phyloP scores from a whole-genome alignment of 2,888 invertebrate genomes.

The Deilephila elpenor region DNA sequence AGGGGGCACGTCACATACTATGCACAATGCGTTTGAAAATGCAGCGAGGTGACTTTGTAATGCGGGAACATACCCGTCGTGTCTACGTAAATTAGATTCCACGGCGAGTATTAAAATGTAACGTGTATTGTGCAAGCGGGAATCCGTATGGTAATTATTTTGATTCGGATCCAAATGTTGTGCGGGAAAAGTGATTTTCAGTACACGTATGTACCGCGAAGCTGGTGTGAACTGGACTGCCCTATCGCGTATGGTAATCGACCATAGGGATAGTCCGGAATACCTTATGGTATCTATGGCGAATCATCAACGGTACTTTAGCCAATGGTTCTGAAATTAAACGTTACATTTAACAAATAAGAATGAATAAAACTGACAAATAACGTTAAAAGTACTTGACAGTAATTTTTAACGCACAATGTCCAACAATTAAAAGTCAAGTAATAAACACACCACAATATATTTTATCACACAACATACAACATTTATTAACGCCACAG shows the following conservation, averaged over 20 bases:
- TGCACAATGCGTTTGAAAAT: slow-evolving; percentile 30
- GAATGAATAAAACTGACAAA: too few relatives aligned
- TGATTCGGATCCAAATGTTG: slow-evolving; percentile 37
- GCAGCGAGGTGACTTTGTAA: slow-evolving; percentile 27
- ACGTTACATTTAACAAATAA: too few relatives aligned
- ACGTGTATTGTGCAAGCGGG: slow-evolving; percentile 32
- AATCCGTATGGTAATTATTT: slow-evolving; percentile 38
- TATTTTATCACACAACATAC: neutral
- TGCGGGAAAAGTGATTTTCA: slow-evolving; percentile 26
- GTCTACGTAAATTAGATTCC: slow-evolving; percentile 33
- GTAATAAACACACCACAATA: neutral
- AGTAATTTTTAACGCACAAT: neutral
- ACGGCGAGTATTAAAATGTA: slow-evolving; percentile 30
- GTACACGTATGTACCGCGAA: slow-evolving; percentile 22
- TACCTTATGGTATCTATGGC: neutral
- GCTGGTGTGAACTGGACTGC: slow-evolving; percentile 4
- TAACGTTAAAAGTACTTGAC: too few relatives aligned
- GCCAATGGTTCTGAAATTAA: neutral
- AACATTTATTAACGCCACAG: neutral
- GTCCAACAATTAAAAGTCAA: neutral
- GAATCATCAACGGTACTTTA: neutral
- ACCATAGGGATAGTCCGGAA: neutral
- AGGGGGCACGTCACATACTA: slow-evolving; percentile 25
- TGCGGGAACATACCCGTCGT: slow-evolving; percentile 29
- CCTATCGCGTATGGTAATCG: slow-evolving; percentile 13